These are phyloP conservation scores for Elegia similella DNA, from an alignment of 2,888 invertebrate genomes.

Conservation along the genomic window DNA sequence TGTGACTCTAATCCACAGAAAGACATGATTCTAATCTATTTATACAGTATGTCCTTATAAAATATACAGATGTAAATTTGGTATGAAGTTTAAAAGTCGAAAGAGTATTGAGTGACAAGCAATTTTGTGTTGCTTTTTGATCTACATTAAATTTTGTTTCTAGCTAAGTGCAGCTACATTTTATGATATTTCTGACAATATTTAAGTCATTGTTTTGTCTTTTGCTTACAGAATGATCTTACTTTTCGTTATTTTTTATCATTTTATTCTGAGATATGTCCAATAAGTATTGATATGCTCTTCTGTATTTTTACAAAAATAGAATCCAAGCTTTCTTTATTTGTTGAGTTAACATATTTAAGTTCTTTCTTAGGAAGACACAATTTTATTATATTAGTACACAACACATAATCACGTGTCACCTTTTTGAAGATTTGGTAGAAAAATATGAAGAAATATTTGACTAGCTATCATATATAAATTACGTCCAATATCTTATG, in stretches of 20 bases:
- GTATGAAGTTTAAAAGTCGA: conserved; percentile 25
- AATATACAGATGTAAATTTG: conserved; percentile 26
- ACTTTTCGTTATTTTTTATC: background rate
- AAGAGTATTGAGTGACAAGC: conserved; percentile 30
- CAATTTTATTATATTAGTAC: conserved; percentile 14
- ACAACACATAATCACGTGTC: conserved; percentile 55
- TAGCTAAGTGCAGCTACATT: conserved; percentile 19
- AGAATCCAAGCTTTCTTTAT: background rate
- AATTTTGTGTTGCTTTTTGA: conserved; percentile 27
- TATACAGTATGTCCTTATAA: conserved; percentile 35
- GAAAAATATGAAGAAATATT: conserved; percentile 72
- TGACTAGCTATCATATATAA: conserved; percentile 52
- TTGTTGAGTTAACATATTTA: background rate
- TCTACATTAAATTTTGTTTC: conserved; percentile 25
- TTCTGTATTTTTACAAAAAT: conserved; percentile 5
- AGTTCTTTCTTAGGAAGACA: conserved; percentile 19
- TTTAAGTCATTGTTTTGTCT: background rate
- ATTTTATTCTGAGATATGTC: conserved; percentile 18
- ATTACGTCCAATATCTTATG: conserved; percentile 45
- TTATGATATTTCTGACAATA: background rate
- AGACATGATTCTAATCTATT: conserved; percentile 35
- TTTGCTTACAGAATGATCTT: background rate
- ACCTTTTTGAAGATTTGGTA: conserved; percentile 53
- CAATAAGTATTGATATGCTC: conserved; percentile 19
- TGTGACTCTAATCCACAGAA: conserved; percentile 46